These are phyloP conservation scores for Dasypus novemcinctus DNA, from an alignment of 2,113 vertebrate genomes.

Conservation along the genomic window DNA sequence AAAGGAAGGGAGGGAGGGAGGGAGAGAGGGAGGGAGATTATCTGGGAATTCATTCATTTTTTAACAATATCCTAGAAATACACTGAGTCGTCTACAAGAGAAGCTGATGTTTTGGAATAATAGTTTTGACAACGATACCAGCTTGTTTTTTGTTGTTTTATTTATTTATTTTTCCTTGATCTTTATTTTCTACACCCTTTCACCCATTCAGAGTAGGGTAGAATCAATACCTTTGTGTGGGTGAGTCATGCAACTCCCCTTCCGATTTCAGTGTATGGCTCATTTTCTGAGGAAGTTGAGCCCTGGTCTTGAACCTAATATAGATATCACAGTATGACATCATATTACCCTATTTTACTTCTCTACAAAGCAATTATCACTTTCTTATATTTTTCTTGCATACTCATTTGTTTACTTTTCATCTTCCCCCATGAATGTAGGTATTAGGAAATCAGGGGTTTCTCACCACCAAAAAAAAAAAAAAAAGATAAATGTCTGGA, in stretches of 20 bases:
- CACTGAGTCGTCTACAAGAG: neutral
- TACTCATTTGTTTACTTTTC: neutral
- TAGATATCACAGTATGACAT: neutral
- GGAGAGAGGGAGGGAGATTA: neutral
- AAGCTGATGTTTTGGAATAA: neutral
- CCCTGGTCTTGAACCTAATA: neutral
- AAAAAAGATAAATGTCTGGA: neutral
- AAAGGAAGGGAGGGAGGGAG: neutral
- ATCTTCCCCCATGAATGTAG: neutral
- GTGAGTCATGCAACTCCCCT: neutral
- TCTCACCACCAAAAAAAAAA: neutral
- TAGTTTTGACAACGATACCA: neutral
- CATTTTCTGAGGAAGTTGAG: neutral
- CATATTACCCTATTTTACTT: neutral
- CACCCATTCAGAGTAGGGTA: neutral
- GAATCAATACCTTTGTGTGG: neutral
- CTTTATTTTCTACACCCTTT: neutral
- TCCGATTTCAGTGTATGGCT: neutral
- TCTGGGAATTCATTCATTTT: neutral
- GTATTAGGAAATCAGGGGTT: neutral
- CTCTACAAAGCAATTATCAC: neutral
- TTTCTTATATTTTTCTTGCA: neutral
- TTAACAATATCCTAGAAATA: neutral
- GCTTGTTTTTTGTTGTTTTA: neutral
- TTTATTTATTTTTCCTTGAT: neutral